Base-by-base conservation (phyloP, 1,140 invertebrate genomes). In the Andricus grossulariae region DNA sequence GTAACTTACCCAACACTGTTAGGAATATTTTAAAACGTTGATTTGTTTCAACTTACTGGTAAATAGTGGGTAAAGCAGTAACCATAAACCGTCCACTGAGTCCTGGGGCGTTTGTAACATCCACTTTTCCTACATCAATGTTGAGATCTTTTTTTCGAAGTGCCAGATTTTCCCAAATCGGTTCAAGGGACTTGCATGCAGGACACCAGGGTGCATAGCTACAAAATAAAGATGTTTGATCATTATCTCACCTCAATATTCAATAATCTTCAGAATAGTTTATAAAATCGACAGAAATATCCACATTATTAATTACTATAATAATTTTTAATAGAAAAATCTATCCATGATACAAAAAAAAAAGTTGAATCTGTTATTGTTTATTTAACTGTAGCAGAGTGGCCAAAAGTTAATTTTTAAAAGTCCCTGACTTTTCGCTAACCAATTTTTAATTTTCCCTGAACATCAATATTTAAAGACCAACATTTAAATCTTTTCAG, bases 191-290 rank as follows among this genome's bases (percentile, higher is more conserved):
- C 87, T 96, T 97, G 91, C 99, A 99, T 0, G 99, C 98, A 10
- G 98, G 98, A 91, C 99, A 99, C 99, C 98, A 99, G 16, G 98
- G 98, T 11, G 99, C 98, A 94, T 97, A 98, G 88, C 98, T 99
- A 90, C 82, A 85, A 83, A 66, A 8, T 45, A 11, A 66, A 54
- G 3, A 32, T 32, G 25, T 32, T 32, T 32, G 4, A 32, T 32
- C 3, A 32, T 32, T 32, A 5, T 3, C 2, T 15, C 6, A 54
- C 15, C n/a, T 0, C 2, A 32, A 32, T 32, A 32, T 32, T 32
- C 4, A 32, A 32, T 32, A 32, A 32, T 32, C 25, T 32, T 3
- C 5, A 32, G 25, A 32, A 32, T 32, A 32, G 2, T 5, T 32
- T 32, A 32, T 32, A 32, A 32, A 25, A 25, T 25, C 25, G 3